A percentile compares a stretch with the other conserved stretches of the same genome.
phyloP scores from a whole-genome alignment of 2,113 vertebrate genomes.

The Megaceryle maxima region DNA sequence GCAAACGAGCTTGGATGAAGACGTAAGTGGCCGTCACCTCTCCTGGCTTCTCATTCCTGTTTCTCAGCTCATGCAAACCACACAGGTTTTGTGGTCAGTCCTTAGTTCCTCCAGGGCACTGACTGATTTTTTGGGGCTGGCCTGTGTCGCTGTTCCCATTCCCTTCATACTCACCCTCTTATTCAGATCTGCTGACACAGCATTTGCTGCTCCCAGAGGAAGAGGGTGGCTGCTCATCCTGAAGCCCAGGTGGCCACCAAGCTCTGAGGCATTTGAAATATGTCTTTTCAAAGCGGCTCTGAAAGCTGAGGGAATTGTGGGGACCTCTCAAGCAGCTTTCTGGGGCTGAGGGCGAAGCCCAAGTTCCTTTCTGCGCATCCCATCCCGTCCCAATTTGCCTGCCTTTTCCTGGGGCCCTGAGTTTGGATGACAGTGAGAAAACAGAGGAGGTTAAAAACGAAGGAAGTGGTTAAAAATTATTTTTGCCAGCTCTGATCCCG shows the following conservation, averaged over 20 bases:
- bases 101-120: background rate
- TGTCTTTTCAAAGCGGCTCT: background rate
- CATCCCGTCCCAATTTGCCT: rapidly evolving
- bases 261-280: rapidly evolving
- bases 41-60: background rate
- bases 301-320: background rate
- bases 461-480: background rate
- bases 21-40: conserved; percentile 75
- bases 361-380: background rate
- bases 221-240: background rate
- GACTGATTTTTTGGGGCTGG: rapidly evolving
- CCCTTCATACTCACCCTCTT: rapidly evolving
- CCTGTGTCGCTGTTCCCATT: rapidly evolving
- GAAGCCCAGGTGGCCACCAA: rapidly evolving
- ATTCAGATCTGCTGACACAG: too few species aligned
- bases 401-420: background rate
- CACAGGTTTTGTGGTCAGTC: rapidly evolving
- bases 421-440: background rate
- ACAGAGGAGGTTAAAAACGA: background rate
- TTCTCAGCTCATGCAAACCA: background rate
- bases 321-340: rapidly evolving
- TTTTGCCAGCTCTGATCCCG: background rate
- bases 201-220: background rate
- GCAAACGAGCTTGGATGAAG: conserved; percentile 93
- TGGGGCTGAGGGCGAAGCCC: too few species aligned